Percentiles rank a stretch among this genome's conserved stretches.
Conservation (phyloP, 2,888 invertebrate species). For the Calliscelio sp. region DNA sequence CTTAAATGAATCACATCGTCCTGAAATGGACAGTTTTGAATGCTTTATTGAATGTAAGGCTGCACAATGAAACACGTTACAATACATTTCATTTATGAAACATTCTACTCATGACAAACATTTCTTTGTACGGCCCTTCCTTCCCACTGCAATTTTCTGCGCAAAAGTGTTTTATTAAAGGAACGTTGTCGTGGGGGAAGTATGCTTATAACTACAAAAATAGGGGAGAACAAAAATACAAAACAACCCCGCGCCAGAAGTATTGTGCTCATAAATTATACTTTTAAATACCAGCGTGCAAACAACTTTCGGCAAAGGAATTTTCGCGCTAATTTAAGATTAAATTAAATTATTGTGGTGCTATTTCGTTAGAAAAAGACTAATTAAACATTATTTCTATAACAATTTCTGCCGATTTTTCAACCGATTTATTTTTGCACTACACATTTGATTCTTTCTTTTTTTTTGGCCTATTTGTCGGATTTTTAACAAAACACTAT, state of each 20-base stretch:
- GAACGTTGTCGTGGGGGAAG: conserved; percentile 58
- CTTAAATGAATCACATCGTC: neutral
- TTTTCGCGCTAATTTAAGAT: conserved; percentile 17
- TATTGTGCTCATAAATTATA: conserved; percentile 60
- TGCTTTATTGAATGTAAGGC: conserved; percentile 46
- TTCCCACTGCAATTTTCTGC: conserved; percentile 61
- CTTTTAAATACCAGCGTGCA: conserved; percentile 54
- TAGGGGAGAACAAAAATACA: conserved; percentile 49
- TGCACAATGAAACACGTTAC: conserved; percentile 58
- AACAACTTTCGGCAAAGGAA: conserved; percentile 18
- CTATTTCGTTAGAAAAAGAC: neutral
- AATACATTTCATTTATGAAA: conserved; percentile 70
- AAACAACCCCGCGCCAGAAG: conserved; percentile 46
- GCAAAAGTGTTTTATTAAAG: conserved; percentile 72
- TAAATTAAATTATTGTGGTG: conserved; percentile 8
- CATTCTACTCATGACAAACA: conserved; percentile 65
- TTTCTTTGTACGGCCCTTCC: conserved; percentile 61
- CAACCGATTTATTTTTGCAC: neutral
- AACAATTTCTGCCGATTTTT: neutral
- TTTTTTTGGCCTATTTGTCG: neutral
- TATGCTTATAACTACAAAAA: conserved; percentile 65
- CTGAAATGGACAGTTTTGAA: conserved; percentile 43
- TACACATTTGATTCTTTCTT: too few relatives aligned
- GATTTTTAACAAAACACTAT: conserved; percentile 43
- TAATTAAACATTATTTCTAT: too few relatives aligned